phyloP scores from a whole-genome alignment of 1,140 invertebrate species.

The Anastrepha ludens region DNA sequence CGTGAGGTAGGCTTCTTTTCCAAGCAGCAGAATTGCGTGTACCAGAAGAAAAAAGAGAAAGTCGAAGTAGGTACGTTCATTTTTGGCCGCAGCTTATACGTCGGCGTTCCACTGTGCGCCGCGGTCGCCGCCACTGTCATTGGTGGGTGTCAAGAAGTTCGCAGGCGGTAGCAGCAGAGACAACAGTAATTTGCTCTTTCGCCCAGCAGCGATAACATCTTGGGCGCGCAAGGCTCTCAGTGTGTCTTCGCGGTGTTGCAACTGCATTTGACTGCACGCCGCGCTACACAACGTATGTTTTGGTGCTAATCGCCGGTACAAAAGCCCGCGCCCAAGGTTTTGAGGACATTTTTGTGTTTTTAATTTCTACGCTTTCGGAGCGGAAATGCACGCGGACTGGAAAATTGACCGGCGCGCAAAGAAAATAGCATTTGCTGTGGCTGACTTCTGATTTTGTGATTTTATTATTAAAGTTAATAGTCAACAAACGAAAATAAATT shows the following conservation, averaged over 20 bases:
- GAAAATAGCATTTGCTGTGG: background rate
- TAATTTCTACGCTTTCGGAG: background rate
- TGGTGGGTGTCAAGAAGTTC: conserved; percentile 72
- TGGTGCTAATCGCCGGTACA: background rate
- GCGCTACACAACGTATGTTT: background rate
- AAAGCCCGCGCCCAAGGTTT: background rate
- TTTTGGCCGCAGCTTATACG: too few species aligned
- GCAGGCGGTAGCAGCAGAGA: conserved; percentile 59
- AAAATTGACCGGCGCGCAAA: background rate
- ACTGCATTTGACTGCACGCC: conserved; percentile 22
- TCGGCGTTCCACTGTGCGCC: background rate
- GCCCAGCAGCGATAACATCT: conserved; percentile 63
- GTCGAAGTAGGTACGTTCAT: too few species aligned
- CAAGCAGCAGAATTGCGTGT: too few species aligned
- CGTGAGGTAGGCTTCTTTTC: too few species aligned
- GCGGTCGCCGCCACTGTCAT: conserved; percentile 58
- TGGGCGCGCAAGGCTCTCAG: conserved; percentile 21
- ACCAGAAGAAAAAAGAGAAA: too few species aligned
- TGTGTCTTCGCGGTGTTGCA: background rate
- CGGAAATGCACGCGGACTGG: background rate
- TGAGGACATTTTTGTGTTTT: background rate
- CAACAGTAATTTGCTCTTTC: conserved; percentile 69
- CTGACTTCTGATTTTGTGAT: background rate
- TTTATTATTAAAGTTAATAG: conserved; percentile 16
- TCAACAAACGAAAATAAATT: background rate